phyloP scores from a whole-genome alignment of 2,797 vertebrate genomes.

The Oryzias sinensis region DNA sequence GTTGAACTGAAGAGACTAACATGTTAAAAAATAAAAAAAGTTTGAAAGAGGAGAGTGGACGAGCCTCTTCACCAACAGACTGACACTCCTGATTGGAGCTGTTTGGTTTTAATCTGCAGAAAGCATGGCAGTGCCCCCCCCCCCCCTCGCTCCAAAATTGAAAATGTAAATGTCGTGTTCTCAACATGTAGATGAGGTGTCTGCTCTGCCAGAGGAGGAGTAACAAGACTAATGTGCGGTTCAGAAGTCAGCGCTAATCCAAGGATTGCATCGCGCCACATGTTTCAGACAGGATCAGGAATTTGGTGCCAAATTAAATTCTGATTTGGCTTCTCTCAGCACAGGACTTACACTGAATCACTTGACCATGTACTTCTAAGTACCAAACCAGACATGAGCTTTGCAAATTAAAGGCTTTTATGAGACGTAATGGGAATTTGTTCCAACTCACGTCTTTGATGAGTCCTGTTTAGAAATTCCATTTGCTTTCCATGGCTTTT shows the following conservation, averaged over 20 bases:
- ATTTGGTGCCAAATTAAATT: slow-evolving; percentile 76
- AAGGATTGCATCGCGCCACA: slow-evolving; percentile 73
- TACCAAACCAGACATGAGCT: slow-evolving; percentile 75
- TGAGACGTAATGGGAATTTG: slow-evolving; percentile 70
- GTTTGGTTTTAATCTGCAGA: slow-evolving; percentile 71
- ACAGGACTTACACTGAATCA: slow-evolving; percentile 68
- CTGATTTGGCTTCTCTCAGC: slow-evolving; percentile 67
- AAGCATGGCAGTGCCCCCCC: slow-evolving; percentile 37
- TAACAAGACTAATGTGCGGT: slow-evolving; percentile 63
- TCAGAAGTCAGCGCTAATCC: slow-evolving; percentile 76
- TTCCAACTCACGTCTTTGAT: slow-evolving; percentile 71
- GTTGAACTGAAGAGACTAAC: slow-evolving; percentile 16
- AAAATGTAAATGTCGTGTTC: slow-evolving; percentile 64
- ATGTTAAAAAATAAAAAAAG: slow-evolving; percentile 24
- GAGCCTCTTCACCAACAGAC: slow-evolving; percentile 38
- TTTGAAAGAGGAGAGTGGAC: slow-evolving; percentile 8
- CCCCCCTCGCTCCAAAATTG: slow-evolving; percentile 43
- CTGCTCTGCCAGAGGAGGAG: slow-evolving; percentile 53
- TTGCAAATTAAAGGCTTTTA: slow-evolving; percentile 76
- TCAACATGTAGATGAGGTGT: slow-evolving; percentile 56
- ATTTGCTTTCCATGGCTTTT: slow-evolving; percentile 67
- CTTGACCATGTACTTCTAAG: slow-evolving; percentile 76
- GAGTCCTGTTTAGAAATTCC: slow-evolving; percentile 71
- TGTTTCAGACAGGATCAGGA: slow-evolving; percentile 73
- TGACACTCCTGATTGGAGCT: slow-evolving; percentile 62